Evolutionary conservation across 1,140 invertebrate species (phyloP), one percentile per base, ranked within the genome.

Genomic region (Prorops nasuta): DNA sequence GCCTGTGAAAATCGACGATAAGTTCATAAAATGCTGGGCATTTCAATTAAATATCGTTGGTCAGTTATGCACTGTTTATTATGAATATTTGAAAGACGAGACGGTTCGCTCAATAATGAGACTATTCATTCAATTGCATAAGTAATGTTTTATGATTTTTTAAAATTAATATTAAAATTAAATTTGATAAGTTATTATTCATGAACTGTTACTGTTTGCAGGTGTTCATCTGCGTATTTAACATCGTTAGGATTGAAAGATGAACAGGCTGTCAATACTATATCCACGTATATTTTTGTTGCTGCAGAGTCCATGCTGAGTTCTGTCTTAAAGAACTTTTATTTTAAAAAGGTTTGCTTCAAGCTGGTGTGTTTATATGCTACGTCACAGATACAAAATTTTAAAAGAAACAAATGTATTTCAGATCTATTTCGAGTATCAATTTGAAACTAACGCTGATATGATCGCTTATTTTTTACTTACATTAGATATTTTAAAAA

Each of bases 31-130:
- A 32, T 69, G 61, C 34, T 32, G 55, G 3, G 54, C 51, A 34
- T 12, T 65, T n/a, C 54, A 71, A 4, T 45, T 76, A 12, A 70
- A 67, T 54, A 63, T 70, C 43, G 54, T 76, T 12, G 52, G 63
- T 31, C 70, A 60, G 58, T 52, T 76, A 17, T 67, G 44, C 31
- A 45, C 51, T 3, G 43, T 32, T 16, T 74, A 73, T 28, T 46
- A n/a, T 18, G 44, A 44, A 16, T 60, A 35, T 49, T 34, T 72
- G 28, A 37, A 45, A 2, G 40, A 55, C 2, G 50, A 69, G 9
- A 60, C 51, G 8, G 53, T 64, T 17, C 3, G 15, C 14, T 41
- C 22, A 14, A 45, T 66, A 3, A 16, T 71, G 10, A 56, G 67
- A 51, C 49, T 72, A 37, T 18, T 69, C 1, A n/a, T 51, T 1